These are phyloP conservation scores for Volucella zonaria DNA, from an alignment of 2,888 invertebrate species.

Conservation along the genomic window DNA sequence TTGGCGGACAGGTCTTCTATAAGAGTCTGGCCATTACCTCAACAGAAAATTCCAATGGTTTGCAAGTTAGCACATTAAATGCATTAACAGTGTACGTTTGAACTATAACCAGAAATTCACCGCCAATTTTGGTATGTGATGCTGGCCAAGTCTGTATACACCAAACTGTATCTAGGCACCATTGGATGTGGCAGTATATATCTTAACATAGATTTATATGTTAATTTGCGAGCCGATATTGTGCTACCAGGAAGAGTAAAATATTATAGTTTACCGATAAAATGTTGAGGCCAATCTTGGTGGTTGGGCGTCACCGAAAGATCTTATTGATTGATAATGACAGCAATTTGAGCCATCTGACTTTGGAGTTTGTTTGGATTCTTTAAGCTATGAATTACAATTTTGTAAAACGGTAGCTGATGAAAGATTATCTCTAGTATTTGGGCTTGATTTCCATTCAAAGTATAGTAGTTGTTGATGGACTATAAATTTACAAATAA, in stretches of 20 bases:
- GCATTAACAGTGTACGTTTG: constrained; percentile 52
- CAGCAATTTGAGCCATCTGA: constrained; percentile 59
- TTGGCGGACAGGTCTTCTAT: constrained; percentile 51
- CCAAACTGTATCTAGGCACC: constrained; percentile 3
- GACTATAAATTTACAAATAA: constrained; percentile 18
- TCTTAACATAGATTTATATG: background rate
- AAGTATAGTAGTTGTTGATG: constrained; percentile 25
- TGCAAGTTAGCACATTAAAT: constrained; percentile 62
- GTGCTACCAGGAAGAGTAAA: constrained; percentile 45
- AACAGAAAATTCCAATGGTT: constrained; percentile 56
- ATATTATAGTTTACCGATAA: constrained; percentile 21
- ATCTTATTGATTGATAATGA: constrained; percentile 63
- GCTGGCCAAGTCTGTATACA: background rate
- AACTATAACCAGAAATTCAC: constrained; percentile 48
- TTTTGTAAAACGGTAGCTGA: constrained; percentile 38
- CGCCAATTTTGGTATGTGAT: constrained; percentile 25
- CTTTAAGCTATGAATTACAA: constrained; percentile 24
- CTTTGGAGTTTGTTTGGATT: constrained; percentile 45
- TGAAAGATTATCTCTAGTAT: constrained; percentile 42
- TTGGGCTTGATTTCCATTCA: constrained; percentile 30
- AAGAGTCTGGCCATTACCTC: constrained; percentile 36
- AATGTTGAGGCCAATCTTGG: constrained; percentile 33
- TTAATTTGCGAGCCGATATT: background rate
- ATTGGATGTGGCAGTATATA: background rate
- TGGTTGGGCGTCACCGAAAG: constrained; percentile 53